These are phyloP conservation scores for Etheostoma spectabile DNA, from an alignment of 2,113 vertebrate genomes.

Conservation along the genomic window DNA sequence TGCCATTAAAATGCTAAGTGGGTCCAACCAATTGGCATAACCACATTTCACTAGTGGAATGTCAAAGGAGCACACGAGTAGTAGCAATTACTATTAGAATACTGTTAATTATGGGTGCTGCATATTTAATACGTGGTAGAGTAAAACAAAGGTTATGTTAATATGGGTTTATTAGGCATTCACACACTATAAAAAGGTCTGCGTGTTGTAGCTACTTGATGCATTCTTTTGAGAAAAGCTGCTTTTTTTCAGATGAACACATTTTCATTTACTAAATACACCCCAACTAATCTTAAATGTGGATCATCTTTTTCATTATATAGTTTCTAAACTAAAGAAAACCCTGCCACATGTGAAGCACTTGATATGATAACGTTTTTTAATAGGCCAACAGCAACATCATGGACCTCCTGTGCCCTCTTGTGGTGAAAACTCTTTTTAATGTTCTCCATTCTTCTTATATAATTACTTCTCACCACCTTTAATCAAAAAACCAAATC, in stretches of 20 bases:
- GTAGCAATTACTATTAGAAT: constrained; percentile 82
- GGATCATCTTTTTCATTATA: constrained; percentile 58
- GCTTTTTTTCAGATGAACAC: constrained; percentile 34
- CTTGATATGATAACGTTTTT: constrained; percentile 30
- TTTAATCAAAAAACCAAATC: background rate
- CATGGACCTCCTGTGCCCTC: constrained; percentile 79
- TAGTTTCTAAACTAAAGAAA: constrained; percentile 50
- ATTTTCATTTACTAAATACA: constrained; percentile 51
- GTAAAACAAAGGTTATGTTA: constrained; percentile 81
- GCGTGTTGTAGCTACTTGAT: constrained; percentile 34
- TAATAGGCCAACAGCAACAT: background rate
- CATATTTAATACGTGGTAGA: constrained; percentile 78
- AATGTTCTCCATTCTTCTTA: background rate
- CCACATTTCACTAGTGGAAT: constrained; percentile 80
- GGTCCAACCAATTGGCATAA: constrained; percentile 82
- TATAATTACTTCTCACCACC: background rate
- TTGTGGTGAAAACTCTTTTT: constrained; percentile 65
- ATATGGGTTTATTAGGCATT: constrained; percentile 73
- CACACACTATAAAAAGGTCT: constrained; percentile 54
- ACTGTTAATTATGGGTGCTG: constrained; percentile 79
- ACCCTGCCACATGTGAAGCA: constrained; percentile 41
- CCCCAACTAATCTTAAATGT: constrained; percentile 53
- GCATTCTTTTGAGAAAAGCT: constrained; percentile 48
- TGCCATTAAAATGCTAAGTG: constrained; percentile 83
- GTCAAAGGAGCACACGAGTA: constrained; percentile 76